phyloP scores from a whole-genome alignment of 2,113 vertebrate genomes.

The Menidia beryllina region DNA sequence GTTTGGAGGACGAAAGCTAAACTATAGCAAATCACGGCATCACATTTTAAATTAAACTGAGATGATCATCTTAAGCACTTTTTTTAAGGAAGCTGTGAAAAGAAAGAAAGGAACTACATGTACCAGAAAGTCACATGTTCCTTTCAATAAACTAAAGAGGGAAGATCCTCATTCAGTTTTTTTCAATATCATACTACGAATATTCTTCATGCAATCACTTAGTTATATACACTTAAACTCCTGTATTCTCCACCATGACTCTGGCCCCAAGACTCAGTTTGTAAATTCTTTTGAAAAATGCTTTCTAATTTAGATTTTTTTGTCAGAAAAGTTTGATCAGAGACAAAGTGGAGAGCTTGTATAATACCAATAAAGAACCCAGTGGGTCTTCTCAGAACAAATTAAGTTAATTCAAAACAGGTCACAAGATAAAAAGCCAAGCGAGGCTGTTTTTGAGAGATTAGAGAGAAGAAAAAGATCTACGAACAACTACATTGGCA shows the following conservation, averaged over 20 bases:
- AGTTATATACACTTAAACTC: background rate
- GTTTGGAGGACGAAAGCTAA: slow-evolving; percentile 39
- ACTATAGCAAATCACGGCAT: slow-evolving; percentile 38
- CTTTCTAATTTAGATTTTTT: background rate
- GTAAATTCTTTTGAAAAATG: background rate
- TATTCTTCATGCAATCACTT: background rate
- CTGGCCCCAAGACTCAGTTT: background rate
- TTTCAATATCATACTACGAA: background rate
- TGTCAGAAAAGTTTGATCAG: background rate
- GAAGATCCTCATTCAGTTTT: background rate
- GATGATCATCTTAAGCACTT: background rate
- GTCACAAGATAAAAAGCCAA: background rate
- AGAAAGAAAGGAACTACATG: slow-evolving; percentile 29
- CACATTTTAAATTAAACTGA: slow-evolving; percentile 20
- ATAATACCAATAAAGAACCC: background rate
- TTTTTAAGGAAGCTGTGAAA: slow-evolving; percentile 12
- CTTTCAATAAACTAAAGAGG: background rate
- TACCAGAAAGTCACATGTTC: slow-evolving; percentile 45
- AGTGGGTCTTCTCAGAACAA: background rate
- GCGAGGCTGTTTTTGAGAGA: background rate
- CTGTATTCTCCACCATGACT: background rate
- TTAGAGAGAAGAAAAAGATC: background rate
- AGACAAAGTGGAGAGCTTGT: background rate
- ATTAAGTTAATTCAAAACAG: background rate
- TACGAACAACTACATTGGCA: background rate